These are phyloP conservation scores for Icerya purchasi DNA, from an alignment of 2,888 invertebrate genomes.

Conservation along the genomic window DNA sequence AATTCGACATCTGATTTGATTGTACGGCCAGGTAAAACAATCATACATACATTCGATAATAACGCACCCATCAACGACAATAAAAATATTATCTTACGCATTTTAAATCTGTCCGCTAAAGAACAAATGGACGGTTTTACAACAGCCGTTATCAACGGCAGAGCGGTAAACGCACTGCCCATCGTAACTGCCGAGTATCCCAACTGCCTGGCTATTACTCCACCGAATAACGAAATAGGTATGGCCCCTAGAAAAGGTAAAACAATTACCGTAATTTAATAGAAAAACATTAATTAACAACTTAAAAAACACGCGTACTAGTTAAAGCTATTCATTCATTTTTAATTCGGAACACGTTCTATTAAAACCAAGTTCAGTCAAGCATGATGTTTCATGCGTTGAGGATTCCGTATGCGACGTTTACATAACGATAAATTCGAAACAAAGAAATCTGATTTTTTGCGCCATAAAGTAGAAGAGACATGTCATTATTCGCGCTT, in stretches of 20 bases:
- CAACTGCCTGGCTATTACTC: constrained; percentile 49
- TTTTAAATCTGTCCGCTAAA: constrained; percentile 51
- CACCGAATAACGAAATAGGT: constrained; percentile 51
- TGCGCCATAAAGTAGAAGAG: too few relatives aligned
- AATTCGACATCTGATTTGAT: not conserved
- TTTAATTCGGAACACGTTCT: too few relatives aligned
- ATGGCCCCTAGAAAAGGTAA: constrained; percentile 49
- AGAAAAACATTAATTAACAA: too few relatives aligned
- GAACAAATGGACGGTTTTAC: constrained; percentile 64
- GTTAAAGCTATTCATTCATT: too few relatives aligned
- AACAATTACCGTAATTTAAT: too few relatives aligned
- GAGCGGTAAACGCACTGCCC: constrained; percentile 51
- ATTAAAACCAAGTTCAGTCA: too few relatives aligned
- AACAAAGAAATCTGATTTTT: too few relatives aligned
- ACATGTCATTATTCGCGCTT: too few relatives aligned
- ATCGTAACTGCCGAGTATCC: constrained; percentile 58
- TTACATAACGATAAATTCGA: too few relatives aligned
- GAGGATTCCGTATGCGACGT: too few relatives aligned
- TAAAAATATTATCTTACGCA: constrained; percentile 45
- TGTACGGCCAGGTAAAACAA: not conserved
- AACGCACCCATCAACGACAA: not conserved
- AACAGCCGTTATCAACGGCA: constrained; percentile 56
- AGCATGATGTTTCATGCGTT: too few relatives aligned
- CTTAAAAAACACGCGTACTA: too few relatives aligned
- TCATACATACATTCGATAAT: not conserved